Evolutionary conservation across 2,113 vertebrate genomes (phyloP).

Genomic region (Myrmecobius fasciatus): DNA sequence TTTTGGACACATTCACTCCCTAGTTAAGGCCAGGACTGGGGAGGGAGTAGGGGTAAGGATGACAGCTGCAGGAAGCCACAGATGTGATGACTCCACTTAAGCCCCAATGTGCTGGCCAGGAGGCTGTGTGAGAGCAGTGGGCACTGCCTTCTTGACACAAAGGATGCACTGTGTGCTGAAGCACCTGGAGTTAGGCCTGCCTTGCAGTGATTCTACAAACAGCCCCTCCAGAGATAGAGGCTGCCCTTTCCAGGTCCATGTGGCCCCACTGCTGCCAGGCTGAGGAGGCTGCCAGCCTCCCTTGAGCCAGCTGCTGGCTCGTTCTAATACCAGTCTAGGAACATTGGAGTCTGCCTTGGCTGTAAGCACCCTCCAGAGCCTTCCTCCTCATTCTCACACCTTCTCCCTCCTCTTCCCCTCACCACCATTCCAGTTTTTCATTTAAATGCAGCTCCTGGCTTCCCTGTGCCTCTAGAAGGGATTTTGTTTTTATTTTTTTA

Average conservation of each 20-base stretch:
- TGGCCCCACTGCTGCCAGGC: not conserved
- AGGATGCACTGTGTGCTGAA: not conserved
- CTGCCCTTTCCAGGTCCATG: not conserved
- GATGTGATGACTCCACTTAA: constrained; percentile 6
- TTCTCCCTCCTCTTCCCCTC: no score
- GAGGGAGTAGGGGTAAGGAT: not conserved
- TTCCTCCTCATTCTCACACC: not conserved
- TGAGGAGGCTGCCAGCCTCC: not conserved
- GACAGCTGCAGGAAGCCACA: not conserved
- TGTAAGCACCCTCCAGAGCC: no score
- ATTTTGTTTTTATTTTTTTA: not conserved
- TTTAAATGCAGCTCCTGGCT: no score
- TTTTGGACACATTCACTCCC: not conserved
- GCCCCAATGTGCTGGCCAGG: constrained; percentile 18
- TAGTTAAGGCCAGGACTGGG: not conserved
- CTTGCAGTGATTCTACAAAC: no score
- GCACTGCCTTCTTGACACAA: not conserved
- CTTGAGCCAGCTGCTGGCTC: not conserved
- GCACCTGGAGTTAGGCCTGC: not conserved
- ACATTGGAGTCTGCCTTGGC: no score
- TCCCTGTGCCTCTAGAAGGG: not conserved
- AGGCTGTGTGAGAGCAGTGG: not conserved
- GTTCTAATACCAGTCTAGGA: not conserved
- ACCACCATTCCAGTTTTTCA: no score
- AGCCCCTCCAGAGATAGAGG: not conserved